phyloP scores from a whole-genome alignment of 2,888 invertebrate genomes.

The Pammene fasciana region DNA sequence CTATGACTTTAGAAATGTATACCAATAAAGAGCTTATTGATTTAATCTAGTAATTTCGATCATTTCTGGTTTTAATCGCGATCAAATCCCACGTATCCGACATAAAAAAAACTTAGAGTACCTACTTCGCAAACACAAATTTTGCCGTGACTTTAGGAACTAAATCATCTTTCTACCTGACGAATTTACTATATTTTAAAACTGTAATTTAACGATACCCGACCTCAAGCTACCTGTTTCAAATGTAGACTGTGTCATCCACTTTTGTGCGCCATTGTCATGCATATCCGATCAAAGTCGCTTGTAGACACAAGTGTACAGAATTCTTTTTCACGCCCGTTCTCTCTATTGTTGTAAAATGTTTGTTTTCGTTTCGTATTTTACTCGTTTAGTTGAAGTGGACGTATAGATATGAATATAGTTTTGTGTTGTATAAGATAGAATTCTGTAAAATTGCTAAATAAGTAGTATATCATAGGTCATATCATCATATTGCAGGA shows the following conservation, averaged over 20 bases:
- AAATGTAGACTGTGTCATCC: slow-evolving; percentile 72
- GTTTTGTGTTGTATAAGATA: neutral
- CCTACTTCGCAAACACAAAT: no score
- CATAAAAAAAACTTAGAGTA: no score
- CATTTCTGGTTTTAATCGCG: no score
- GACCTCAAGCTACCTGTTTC: slow-evolving; percentile 61
- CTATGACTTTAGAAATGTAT: no score
- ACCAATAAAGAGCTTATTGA: no score
- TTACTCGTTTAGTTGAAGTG: slow-evolving; percentile 49
- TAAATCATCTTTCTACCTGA: neutral
- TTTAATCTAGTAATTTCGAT: neutral
- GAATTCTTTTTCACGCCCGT: slow-evolving; percentile 64
- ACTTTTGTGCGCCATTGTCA: slow-evolving; percentile 73
- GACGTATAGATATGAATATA: neutral
- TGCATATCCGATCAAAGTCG: slow-evolving; percentile 80
- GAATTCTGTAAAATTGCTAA: no score
- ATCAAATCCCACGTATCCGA: no score
- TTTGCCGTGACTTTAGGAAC: neutral
- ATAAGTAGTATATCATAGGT: no score
- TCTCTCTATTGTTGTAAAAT: slow-evolving; percentile 42
- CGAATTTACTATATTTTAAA: slow-evolving; percentile 15
- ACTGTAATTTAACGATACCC: slow-evolving; percentile 42
- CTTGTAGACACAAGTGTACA: slow-evolving; percentile 78
- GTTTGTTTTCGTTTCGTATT: slow-evolving; percentile 41
- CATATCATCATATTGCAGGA: no score